Conservation (phyloP, 2,113 vertebrate genomes). For the Pelecanus crispus region DNA sequence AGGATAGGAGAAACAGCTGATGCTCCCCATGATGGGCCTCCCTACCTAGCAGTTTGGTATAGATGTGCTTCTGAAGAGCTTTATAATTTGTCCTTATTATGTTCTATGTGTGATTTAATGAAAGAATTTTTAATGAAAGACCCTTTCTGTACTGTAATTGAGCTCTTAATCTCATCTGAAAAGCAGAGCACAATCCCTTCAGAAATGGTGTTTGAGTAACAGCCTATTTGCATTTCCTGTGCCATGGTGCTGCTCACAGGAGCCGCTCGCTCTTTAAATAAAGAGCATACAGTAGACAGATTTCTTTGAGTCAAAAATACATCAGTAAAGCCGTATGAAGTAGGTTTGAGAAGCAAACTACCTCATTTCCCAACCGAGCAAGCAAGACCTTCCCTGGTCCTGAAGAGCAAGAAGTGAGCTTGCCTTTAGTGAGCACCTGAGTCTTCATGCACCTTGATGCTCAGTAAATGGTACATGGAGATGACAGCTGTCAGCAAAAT, state of each 20-base stretch:
- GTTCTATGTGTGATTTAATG: constrained; percentile 22
- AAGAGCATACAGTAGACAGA: neutral
- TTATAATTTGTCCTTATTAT: constrained; percentile 7
- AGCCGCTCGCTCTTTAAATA: neutral
- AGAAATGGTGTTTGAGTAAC: neutral
- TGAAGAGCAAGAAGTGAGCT: neutral
- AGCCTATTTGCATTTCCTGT: neutral
- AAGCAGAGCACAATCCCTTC: neutral
- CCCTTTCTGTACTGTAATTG: constrained; percentile 27
- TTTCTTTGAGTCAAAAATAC: neutral
- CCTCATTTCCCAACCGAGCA: neutral
- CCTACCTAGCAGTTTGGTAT: neutral
- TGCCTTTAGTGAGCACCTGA: neutral
- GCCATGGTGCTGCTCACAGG: accelerated
- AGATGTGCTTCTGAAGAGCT: neutral
- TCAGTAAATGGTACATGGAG: neutral
- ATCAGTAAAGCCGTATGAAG: neutral
- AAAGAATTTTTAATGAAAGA: neutral
- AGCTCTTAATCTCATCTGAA: constrained; percentile 42
- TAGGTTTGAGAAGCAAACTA: neutral
- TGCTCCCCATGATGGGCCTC: neutral
- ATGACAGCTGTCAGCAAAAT: neutral
- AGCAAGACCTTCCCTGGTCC: neutral
- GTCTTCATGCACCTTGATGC: neutral
- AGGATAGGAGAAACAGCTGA: neutral